Evolutionary conservation across 1,140 invertebrate species (phyloP), one percentile per base, ranked within the genome.

Genomic region (Bradynema listronoti): DNA sequence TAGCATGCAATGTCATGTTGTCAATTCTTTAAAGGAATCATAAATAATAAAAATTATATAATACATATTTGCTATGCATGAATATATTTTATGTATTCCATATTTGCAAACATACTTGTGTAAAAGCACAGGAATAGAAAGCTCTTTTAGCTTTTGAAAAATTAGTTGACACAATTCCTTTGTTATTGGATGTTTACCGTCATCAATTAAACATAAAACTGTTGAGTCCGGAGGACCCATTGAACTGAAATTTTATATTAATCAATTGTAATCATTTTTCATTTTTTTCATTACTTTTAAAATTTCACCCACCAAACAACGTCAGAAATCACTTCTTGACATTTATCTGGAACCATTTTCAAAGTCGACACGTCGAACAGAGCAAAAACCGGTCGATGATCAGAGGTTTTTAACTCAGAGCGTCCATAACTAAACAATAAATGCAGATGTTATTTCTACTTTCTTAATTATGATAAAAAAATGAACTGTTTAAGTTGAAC

Each of bases 391-490:
- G 74, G 74, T 19, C 74, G 83, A 81, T 98, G 94, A 82, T 99
- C 94, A 75, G 92, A 97, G 76, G 95, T 93, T 79, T 95, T 95
- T 43, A 98, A 81, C 80, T 97, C 91, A 4, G 89, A 88, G 64
- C 89, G 81, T 0, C 91, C 89, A 43, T 78, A 79, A 22, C 72
- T 75, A 27, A 68, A 58, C 27, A 25, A 65, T 16, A 27, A 39
- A 16, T 25, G 29, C 24, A 25, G 11, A 11, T 29, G n/a, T 43
- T 27, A 54, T 24, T 47, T 22, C 22, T 47, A 7, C 19, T 47
- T 9, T 47, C 7, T 47, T 7, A 7, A 9, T 22, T 3, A 29
- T 19, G 14, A 50, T 30, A 25, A 29, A 29, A 24, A 29, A 50
- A 41, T 22, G 2, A 30, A 30, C 27, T 83, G 68, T 87, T 87